A percentile compares a stretch with the other conserved stretches of the same genome.
These are phyloP conservation scores for Decapterus maruadsi DNA, from an alignment of 2,797 vertebrate species.

Conservation along the genomic window DNA sequence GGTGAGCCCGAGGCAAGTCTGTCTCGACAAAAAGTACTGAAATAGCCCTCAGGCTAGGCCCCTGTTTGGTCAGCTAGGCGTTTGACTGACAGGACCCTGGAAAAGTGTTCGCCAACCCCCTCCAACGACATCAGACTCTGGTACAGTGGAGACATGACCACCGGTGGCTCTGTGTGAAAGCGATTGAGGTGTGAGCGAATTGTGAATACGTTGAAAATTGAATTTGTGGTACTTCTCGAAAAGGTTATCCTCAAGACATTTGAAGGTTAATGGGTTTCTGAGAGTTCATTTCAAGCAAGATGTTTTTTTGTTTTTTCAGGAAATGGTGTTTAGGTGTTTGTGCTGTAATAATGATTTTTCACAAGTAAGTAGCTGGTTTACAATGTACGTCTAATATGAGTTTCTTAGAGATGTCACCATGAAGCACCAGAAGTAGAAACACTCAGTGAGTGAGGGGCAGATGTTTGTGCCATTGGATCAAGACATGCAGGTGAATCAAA, in stretches of 20 bases:
- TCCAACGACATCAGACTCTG: slow-evolving; percentile 2
- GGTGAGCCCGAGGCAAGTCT: slow-evolving; percentile 52
- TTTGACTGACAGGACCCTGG: slow-evolving; percentile 51
- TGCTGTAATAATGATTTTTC: background rate
- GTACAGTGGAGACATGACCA: slow-evolving; percentile 4
- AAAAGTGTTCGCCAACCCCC: slow-evolving; percentile 32
- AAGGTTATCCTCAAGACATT: slow-evolving; percentile 38
- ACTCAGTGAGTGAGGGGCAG: slow-evolving; percentile 37
- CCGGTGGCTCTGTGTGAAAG: slow-evolving; percentile 1
- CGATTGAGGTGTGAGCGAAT: background rate
- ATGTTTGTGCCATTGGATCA: slow-evolving; percentile 64
- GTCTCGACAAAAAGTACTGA: slow-evolving; percentile 47
- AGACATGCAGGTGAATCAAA: slow-evolving; percentile 74
- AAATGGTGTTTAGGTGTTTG: slow-evolving; percentile 10
- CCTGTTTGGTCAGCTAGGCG: slow-evolving; percentile 49
- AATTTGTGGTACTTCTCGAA: slow-evolving; percentile 10
- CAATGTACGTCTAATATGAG: background rate
- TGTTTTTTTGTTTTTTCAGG: background rate
- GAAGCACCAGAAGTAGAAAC: slow-evolving; percentile 70
- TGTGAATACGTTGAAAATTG: slow-evolving; percentile 29
- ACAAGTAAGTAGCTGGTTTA: background rate
- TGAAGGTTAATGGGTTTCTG: slow-evolving; percentile 23
- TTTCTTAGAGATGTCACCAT: slow-evolving; percentile 57
- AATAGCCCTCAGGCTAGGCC: slow-evolving; percentile 44
- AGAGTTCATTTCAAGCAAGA: slow-evolving; percentile 6